These are phyloP conservation scores for Caenorhabditis sulstoni DNA, from an alignment of 2,888 invertebrate species.

Conservation along the genomic window DNA sequence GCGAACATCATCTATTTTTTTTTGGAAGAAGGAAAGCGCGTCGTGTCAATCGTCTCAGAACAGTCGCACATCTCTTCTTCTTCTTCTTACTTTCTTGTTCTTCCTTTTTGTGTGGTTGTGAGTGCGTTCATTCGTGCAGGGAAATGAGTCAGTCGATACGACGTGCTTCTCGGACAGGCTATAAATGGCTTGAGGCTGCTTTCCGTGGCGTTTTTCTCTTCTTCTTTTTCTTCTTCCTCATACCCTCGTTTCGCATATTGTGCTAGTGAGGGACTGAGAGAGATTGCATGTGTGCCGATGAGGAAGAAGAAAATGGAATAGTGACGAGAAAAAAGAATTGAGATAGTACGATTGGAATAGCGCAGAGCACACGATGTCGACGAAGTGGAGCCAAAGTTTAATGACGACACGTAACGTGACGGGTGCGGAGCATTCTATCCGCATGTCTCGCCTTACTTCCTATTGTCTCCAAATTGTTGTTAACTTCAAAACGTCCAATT, in stretches of 20 bases:
- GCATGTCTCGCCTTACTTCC: no score
- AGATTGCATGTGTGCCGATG: background rate
- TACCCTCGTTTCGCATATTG: background rate
- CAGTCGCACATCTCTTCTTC: no score
- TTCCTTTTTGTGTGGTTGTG: background rate
- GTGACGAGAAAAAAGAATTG: background rate
- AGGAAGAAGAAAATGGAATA: background rate
- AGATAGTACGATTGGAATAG: background rate
- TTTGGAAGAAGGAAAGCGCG: slow-evolving; percentile 14
- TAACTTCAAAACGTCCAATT: no score
- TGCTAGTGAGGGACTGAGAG: background rate
- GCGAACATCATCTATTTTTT: slow-evolving; percentile 28
- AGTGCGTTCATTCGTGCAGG: background rate
- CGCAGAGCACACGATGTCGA: background rate
- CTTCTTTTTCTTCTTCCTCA: background rate
- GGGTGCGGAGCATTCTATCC: no score
- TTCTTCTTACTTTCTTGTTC: no score
- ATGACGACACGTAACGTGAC: no score
- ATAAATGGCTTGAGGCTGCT: background rate
- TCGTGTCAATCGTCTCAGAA: no score
- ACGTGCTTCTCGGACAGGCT: background rate
- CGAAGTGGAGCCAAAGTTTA: background rate
- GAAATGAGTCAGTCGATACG: slow-evolving; percentile 10
- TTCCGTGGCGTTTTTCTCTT: background rate
- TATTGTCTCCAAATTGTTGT: no score